phyloP scores from a whole-genome alignment of 2,888 invertebrate genomes.

The Mythimna impura region DNA sequence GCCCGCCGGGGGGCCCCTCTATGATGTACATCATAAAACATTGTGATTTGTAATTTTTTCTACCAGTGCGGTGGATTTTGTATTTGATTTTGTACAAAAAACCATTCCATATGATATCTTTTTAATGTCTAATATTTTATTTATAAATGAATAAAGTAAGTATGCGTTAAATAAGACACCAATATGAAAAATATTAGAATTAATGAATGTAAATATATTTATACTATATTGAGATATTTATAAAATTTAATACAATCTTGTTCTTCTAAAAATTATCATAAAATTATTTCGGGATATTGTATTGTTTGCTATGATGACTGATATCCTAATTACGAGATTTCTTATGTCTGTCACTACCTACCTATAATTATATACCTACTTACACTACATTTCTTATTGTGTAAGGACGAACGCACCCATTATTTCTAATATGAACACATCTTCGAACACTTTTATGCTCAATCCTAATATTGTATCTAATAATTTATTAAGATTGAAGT shows the following conservation, averaged over 20 bases:
- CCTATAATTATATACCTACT: constrained; percentile 71
- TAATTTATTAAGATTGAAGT: constrained; percentile 66
- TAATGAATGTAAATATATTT: constrained; percentile 90
- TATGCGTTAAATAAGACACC: constrained; percentile 90
- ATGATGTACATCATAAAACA: constrained; percentile 77
- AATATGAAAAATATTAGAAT: constrained; percentile 87
- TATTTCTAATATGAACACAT: constrained; percentile 73
- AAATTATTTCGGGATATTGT: constrained; percentile 82
- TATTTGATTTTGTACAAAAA: constrained; percentile 89
- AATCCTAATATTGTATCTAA: constrained; percentile 68
- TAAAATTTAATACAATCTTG: constrained; percentile 90
- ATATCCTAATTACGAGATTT: constrained; percentile 75
- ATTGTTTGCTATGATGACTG: constrained; percentile 82
- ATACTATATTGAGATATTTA: constrained; percentile 90
- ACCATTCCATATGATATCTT: constrained; percentile 89
- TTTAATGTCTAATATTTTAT: constrained; percentile 87
- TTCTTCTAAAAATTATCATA: constrained; percentile 88
- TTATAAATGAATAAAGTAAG: constrained; percentile 84
- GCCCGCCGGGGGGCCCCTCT: constrained; percentile 65
- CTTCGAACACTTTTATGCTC: constrained; percentile 75
- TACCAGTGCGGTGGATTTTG: constrained; percentile 85
- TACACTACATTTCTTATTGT: constrained; percentile 74
- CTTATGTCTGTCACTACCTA: constrained; percentile 76
- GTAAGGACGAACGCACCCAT: constrained; percentile 80
- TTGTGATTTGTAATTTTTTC: constrained; percentile 86